Base-by-base conservation (phyloP, 1,140 invertebrate species). In the Zaprionus davidi region DNA sequence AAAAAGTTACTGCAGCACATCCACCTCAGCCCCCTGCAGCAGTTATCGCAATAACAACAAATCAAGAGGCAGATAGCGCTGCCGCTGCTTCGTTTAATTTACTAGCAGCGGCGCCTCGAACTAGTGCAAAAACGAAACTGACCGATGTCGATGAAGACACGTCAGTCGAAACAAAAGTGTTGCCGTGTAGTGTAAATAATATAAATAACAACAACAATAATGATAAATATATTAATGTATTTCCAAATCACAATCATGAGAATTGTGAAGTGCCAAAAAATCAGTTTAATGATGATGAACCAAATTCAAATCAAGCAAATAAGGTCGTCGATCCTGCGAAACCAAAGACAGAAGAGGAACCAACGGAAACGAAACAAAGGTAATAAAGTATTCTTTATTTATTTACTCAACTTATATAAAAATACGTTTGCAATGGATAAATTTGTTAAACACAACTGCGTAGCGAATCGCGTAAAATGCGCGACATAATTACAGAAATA, bases 221-320 rank as follows among this genome's bases (percentile, higher is more conserved):
- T 73, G 83, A 75, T 51, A 49, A 83, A 72, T 69, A 64, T 64
- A 20, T 60, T 59, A 79, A 76, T 75, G 66, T 80, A 67, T 78
- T 65, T 34, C 41, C 63, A 68, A 71, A 34, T 49, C 34, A 24
- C 56, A 51, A 72, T 51, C n/a, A 41, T 66, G 34, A 38, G 2
- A 28, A 49, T 20, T 4, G 13, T 66, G 71, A 81, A 81, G 84
- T 88, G 84, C 84, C 84, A 88, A 88, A 88, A 73, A 90, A 81
- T 81, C 69, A 84, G 72, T 90, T 88, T 56, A 87, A 82, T 71
- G 59, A 76, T 58, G 68, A 73, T 58, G 68, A 71, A 71, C 59
- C 57, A 65, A 79, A 66, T 69, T 36, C 51, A 67, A 57, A 46
- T 12, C 46, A 24, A 46, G 36, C 22, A 34, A n/a, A 56, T 26